Evolutionary conservation across 2,888 invertebrate genomes (phyloP).

Genomic region (Leucozona laternaria): DNA sequence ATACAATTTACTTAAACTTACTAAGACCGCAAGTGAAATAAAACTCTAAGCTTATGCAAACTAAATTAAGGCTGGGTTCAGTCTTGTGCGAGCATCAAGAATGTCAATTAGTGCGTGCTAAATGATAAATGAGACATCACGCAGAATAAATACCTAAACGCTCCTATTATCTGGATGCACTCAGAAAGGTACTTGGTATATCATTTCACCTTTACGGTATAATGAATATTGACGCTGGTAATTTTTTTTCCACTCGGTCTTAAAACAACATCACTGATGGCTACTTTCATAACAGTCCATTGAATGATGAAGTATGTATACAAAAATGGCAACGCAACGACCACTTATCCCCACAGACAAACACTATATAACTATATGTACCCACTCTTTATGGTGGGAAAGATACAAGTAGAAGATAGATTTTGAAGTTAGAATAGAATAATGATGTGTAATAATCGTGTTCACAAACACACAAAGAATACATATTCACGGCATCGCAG

Average conservation of each 20-base stretch:
- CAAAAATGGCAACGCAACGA: background rate
- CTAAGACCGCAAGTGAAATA: background rate
- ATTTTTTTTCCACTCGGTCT: slow-evolving; percentile 69
- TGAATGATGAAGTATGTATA: background rate
- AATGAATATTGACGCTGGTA: slow-evolving; percentile 75
- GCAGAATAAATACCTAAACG: background rate
- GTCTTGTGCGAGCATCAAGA: background rate
- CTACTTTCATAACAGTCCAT: background rate
- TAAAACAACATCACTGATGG: slow-evolving; percentile 34
- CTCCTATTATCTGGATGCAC: no score
- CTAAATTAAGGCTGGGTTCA: background rate
- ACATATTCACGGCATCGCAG: background rate
- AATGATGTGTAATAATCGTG: slow-evolving; percentile 71
- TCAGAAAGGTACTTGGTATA: background rate
- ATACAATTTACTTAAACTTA: background rate
- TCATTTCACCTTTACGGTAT: slow-evolving; percentile 73
- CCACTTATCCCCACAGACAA: background rate
- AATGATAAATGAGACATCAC: slow-evolving; percentile 10
- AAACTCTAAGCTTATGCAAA: background rate
- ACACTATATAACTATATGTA: background rate
- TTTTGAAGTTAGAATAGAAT: slow-evolving; percentile 69
- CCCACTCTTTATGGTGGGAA: background rate
- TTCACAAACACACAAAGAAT: slow-evolving; percentile 49
- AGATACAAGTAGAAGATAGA: slow-evolving; percentile 15
- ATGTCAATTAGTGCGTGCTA: slow-evolving; percentile 1